Evolutionary conservation across 2,797 vertebrate genomes (phyloP).

Genomic region (Pygocentrus nattereri): DNA sequence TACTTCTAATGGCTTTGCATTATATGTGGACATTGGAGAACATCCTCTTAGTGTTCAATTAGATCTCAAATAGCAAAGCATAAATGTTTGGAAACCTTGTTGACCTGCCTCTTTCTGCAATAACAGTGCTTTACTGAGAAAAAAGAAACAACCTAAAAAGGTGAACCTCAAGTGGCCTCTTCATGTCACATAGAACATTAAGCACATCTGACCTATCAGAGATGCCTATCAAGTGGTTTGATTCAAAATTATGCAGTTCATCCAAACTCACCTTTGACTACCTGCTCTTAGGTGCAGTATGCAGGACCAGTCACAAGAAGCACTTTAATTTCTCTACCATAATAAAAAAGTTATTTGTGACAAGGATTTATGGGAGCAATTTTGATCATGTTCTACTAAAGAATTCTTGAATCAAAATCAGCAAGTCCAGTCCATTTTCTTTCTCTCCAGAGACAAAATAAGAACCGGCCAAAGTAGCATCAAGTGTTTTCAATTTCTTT

Average conservation of each 20-base stretch:
- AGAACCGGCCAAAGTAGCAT: slow-evolving; percentile 19
- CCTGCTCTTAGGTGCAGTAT: background rate
- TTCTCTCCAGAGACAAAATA: background rate
- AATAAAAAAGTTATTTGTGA: background rate
- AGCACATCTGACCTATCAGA: background rate
- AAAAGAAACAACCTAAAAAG: background rate
- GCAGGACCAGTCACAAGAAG: background rate
- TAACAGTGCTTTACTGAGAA: background rate
- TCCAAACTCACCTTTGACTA: background rate
- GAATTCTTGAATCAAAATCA: background rate
- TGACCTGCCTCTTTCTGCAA: slow-evolving; percentile 16
- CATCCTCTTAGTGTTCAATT: slow-evolving; percentile 52
- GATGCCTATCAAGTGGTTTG: no score
- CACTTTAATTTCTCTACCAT: background rate
- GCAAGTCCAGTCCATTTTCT: background rate
- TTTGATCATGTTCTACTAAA: background rate
- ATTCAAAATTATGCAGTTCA: no score
- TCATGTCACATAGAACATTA: no score
- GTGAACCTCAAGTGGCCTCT: slow-evolving; percentile 5
- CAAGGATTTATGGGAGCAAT: slow-evolving; percentile 22
- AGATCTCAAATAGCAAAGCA: slow-evolving; percentile 45
- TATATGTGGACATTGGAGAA: slow-evolving; percentile 42
- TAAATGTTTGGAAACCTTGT: slow-evolving; percentile 36
- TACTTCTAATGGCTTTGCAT: slow-evolving; percentile 52
- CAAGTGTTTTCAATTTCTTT: slow-evolving; percentile 37